Evolutionary conservation across 2,113 vertebrate species (phyloP), one percentile per base, ranked within the genome.

Genomic region (Phocoena sinus): DNA sequence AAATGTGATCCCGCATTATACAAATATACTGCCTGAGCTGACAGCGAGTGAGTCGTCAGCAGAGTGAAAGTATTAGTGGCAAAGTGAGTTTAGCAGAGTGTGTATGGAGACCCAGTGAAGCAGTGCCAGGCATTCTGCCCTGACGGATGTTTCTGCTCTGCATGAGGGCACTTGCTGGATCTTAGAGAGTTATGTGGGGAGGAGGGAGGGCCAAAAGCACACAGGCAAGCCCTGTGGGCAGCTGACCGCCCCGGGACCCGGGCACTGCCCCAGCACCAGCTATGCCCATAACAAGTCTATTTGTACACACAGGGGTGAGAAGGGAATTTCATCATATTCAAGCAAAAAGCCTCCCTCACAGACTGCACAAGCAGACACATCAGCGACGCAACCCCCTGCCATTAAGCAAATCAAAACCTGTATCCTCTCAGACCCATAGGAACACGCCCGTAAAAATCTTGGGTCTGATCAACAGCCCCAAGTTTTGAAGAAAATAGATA

Each of bases 41-140:
- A 38, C 25, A 68, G 76, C 94, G 41, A 26, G 67, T 6, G 63
- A 68, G 77, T 31, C 38, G 88, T 96, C 85, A 83, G 76, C 96
- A 92, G 56, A 96, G 92, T 0, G 6, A 53, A 8, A 53, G 28
- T 8, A 3, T 36, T 15, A 33, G 82, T 3, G 23, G 53, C 76
- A 33, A 11, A 33, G 41, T 3, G 65, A 44, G 41, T 7, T 6
- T 2, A 25, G 82, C 3, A 65, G 76, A 74, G 77, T 20, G 8
- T 71, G n/a, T 9, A 21, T 28, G 95, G 95, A 28, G 65, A 93
- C 95, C 63, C 74, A 76, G 0, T 41, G 70, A 90, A 58, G 93
- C 92, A 50, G 95, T 60, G 77, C 96, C 95, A 58, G 31, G 67
- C 53, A 14, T 77, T 13, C 91, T 92, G 91, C 62, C 94, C 95